Evolutionary conservation across 2,113 vertebrate genomes (phyloP).

Genomic region (Phycodurus eques): DNA sequence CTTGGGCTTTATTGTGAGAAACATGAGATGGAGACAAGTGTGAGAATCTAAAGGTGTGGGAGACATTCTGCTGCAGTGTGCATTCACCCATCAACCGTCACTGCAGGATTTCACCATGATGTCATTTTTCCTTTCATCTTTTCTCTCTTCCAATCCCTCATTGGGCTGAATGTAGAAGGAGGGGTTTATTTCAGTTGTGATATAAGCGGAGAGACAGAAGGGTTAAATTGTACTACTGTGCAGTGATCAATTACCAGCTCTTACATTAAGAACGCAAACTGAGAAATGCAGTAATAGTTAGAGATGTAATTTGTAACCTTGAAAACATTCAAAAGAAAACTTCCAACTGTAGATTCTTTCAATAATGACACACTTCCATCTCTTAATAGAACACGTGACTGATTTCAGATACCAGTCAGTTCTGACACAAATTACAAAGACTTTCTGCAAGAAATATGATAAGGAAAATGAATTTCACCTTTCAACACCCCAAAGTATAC

Average conservation of each 20-base stretch:
- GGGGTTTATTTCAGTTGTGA: conserved; percentile 22
- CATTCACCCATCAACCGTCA: conserved; percentile 49
- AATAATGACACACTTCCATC: background rate
- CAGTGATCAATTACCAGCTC: background rate
- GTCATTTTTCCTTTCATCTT: conserved; percentile 58
- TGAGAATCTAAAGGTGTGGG: conserved; percentile 54
- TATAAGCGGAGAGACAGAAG: conserved; percentile 19
- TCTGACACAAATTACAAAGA: background rate
- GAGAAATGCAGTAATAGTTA: background rate
- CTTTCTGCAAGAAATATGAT: background rate
- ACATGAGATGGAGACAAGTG: conserved; percentile 29
- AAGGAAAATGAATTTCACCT: background rate
- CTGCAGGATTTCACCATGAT: conserved; percentile 58
- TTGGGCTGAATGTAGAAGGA: conserved; percentile 16
- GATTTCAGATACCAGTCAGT: background rate
- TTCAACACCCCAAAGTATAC: background rate
- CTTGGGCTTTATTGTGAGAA: conserved; percentile 7
- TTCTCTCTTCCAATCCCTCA: conserved; percentile 25
- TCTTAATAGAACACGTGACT: background rate
- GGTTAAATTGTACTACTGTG: background rate
- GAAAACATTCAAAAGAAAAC: background rate
- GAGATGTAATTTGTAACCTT: background rate
- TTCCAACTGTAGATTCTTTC: background rate
- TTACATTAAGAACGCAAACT: background rate
- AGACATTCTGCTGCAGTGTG: conserved; percentile 56